Evolutionary conservation across 2,888 invertebrate species (phyloP).

Genomic region (Epinotia demarniana): DNA sequence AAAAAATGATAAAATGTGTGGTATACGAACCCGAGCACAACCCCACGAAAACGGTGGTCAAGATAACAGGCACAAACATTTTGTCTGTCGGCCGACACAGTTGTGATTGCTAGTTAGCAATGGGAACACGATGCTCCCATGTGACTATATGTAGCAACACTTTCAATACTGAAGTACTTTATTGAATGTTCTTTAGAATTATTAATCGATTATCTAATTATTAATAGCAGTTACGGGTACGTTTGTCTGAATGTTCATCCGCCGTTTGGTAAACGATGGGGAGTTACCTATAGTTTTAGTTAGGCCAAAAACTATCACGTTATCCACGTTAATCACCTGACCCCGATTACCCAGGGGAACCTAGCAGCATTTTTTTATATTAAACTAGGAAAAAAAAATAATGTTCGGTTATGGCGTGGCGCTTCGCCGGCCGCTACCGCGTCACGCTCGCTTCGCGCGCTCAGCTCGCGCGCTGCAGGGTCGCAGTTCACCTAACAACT

Average conservation of each 20-base stretch:
- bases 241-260: neutral
- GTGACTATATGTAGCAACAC: neutral
- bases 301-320: no score
- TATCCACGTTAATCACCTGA: no score
- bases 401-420: no score
- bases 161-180: neutral
- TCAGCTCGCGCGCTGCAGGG: no score
- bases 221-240: neutral
- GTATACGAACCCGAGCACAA: conserved; percentile 18
- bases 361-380: no score
- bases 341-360: no score
- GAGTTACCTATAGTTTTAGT: neutral
- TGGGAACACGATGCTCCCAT: neutral
- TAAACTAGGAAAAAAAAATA: no score
- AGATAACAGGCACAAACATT: conserved; percentile 11
- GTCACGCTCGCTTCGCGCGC: no score
- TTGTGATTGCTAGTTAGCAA: no score
- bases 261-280: neutral
- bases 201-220: conserved; percentile 18
- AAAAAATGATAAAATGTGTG: neutral
- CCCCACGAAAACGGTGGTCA: conserved; percentile 3
- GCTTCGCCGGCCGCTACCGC: no score
- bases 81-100: neutral
- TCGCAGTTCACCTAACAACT: no score
- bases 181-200: conserved; percentile 18